Evolutionary conservation across 2,797 vertebrate genomes (phyloP), one percentile per base, ranked within the genome.

Genomic region (Aselliscus stoliczkanus): DNA sequence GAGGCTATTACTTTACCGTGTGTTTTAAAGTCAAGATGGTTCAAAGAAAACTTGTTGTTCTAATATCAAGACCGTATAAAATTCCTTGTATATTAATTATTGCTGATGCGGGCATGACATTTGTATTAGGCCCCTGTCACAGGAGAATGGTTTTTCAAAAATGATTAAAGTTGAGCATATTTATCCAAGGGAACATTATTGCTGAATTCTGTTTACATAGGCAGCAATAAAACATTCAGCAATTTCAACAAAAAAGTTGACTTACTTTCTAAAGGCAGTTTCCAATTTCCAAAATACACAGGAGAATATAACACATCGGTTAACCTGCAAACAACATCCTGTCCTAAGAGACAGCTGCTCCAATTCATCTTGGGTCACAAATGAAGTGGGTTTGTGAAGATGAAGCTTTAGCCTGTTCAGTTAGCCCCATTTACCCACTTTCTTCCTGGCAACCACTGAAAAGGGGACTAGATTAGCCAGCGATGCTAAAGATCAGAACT

Each of bases 81-180:
- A 92, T 72, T 27, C 21, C 44, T 81, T 92, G 27, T 76, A 69
- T 89, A 85, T 88, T 96, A 94, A 94, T 95, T 93, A 94, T 92
- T 94, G 69, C 52, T 95, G 92, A 96, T 93, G 34, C 20, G 69
- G 39, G 70, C 31, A 72, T 95, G 88, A 37, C 82, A 94, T 94
- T 96, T 95, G 21, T 95, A 92, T 94, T 94, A 87, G 82, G 86
- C 44, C 44, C 94, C 85, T 77, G 60, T 93, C 90, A 97, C 1
- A 7, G 73, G 84, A 96, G 93, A 96, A 76, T 88, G 50, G 29
- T 82, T 93, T 97, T 90, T 91, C 21, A 72, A 84, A 97, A 94
- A 95, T 92, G 86, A 96, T 96, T 96, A 96, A 96, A 80, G 37
- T 79, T 89, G 88, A 94, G 56, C 56, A 44, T 95, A 83, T 92